phyloP scores from a whole-genome alignment of 2,113 vertebrate species.

The Xiphophorus maculatus region DNA sequence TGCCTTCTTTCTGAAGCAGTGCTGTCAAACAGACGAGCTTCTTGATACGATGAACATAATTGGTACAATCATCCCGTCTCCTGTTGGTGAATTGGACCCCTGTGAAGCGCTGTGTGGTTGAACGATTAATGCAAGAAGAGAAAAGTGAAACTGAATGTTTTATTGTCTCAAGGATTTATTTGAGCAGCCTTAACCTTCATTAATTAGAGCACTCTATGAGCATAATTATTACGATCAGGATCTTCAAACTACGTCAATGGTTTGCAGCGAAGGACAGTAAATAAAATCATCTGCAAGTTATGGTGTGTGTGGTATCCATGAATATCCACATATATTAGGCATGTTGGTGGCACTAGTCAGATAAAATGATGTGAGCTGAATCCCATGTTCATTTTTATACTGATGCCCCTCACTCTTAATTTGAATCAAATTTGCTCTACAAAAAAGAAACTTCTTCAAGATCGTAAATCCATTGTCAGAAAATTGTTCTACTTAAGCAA shows the following conservation, averaged over 20 bases:
- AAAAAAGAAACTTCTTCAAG: neutral
- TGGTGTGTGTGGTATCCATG: neutral
- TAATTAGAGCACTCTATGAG: neutral
- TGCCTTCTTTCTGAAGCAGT: conserved; percentile 17
- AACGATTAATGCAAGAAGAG: conserved; percentile 33
- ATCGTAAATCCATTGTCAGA: neutral
- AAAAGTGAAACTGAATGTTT: conserved; percentile 21
- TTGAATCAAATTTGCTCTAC: neutral
- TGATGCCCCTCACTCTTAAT: neutral
- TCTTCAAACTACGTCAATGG: neutral
- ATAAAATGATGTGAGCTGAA: neutral
- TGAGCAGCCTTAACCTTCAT: conserved; percentile 1
- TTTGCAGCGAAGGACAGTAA: neutral
- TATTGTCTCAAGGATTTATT: conserved; percentile 10
- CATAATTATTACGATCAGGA: neutral
- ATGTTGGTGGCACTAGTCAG: neutral
- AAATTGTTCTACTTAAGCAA: neutral
- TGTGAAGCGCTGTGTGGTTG: conserved; percentile 41
- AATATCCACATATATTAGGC: neutral
- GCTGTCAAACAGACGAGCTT: conserved; percentile 42
- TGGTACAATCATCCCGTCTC: conserved; percentile 48
- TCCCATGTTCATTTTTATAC: neutral
- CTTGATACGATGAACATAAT: conserved; percentile 62
- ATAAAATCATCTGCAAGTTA: neutral
- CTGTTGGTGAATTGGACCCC: conserved; percentile 14